Percentiles rank a stretch among this genome's conserved stretches.
Evolutionary conservation across 1,140 invertebrate genomes (phyloP).

Genomic region (Forficula auricularia): DNA sequence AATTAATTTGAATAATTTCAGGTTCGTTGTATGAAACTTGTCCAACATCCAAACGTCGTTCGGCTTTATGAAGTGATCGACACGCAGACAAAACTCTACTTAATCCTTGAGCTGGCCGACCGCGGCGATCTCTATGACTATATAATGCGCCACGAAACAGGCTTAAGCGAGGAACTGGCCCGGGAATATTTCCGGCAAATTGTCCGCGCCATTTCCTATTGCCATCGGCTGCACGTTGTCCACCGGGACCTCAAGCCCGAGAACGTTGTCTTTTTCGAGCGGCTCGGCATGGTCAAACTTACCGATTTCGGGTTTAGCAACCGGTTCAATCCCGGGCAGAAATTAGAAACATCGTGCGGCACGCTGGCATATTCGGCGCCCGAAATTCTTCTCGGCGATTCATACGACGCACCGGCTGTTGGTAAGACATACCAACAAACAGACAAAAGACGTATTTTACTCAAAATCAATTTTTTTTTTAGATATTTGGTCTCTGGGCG

Average conservation of each 20-base stretch:
- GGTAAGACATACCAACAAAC: constrained; percentile 34
- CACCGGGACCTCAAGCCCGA: constrained; percentile 96
- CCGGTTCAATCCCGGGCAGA: constrained; percentile 91
- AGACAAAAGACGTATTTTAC: too few species aligned
- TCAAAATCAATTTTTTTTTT: constrained; percentile 12
- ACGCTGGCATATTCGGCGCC: constrained; percentile 97
- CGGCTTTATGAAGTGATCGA: constrained; percentile 97
- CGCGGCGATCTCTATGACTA: constrained; percentile 98
- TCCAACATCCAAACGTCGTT: constrained; percentile 97
- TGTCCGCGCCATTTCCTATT: constrained; percentile 92
- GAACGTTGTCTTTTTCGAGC: constrained; percentile 98
- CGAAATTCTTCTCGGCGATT: constrained; percentile 92
- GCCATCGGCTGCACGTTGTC: constrained; percentile 85
- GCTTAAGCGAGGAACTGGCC: constrained; percentile 48
- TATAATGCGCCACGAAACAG: constrained; percentile 88
- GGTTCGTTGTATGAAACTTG: constrained; percentile 95
- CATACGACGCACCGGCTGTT: constrained; percentile 84
- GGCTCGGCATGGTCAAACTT: constrained; percentile 89
- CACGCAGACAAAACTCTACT: constrained; percentile 86
- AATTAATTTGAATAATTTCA: constrained; percentile 24
- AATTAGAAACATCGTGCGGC: constrained; percentile 97
- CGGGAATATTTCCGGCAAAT: constrained; percentile 91
- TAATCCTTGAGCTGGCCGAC: constrained; percentile 95
- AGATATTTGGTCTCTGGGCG: constrained; percentile 97
- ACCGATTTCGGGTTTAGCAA: constrained; percentile 99